Evolutionary conservation across 2,888 invertebrate species (phyloP).

Genomic region (Drosophila fungiperda): DNA sequence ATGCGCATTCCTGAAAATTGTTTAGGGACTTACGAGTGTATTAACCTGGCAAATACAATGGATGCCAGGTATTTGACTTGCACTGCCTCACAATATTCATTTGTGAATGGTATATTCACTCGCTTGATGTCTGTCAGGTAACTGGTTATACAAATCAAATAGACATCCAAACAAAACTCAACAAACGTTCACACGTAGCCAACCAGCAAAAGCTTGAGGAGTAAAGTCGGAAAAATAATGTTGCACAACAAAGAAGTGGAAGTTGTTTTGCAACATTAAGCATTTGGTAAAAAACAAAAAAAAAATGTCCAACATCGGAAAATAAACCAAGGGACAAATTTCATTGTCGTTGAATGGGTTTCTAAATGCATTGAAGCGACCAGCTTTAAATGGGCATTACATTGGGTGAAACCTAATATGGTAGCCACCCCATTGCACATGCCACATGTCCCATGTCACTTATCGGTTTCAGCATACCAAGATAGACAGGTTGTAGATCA

Average conservation of each 20-base stretch:
- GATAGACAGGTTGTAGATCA: slow-evolving; percentile 11
- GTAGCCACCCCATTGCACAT: not conserved
- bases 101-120: slow-evolving; percentile 27
- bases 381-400: slow-evolving; percentile 28
- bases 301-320: slow-evolving; percentile 26
- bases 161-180: slow-evolving; percentile 35
- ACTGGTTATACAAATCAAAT: slow-evolving; percentile 24
- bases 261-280: slow-evolving; percentile 39
- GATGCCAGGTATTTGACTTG: slow-evolving; percentile 49
- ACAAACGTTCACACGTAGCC: slow-evolving; percentile 58
- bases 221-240: slow-evolving; percentile 34
- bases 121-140: slow-evolving; percentile 19
- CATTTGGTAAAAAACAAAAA: slow-evolving; percentile 22
- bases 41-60: slow-evolving; percentile 39
- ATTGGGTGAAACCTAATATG: slow-evolving; percentile 28
- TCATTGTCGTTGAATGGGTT: slow-evolving; percentile 23
- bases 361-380: slow-evolving; percentile 11
- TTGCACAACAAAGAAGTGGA: slow-evolving; percentile 71
- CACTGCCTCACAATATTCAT: slow-evolving; percentile 38
- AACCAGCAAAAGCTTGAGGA: slow-evolving; percentile 11
- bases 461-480: not conserved
- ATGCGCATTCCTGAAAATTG: not conserved
- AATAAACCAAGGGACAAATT: slow-evolving; percentile 33
- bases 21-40: slow-evolving; percentile 22
- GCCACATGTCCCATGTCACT: slow-evolving; percentile 14